Conservation (phyloP, 2,113 vertebrate species). For the Tricholaema leucomelas region DNA sequence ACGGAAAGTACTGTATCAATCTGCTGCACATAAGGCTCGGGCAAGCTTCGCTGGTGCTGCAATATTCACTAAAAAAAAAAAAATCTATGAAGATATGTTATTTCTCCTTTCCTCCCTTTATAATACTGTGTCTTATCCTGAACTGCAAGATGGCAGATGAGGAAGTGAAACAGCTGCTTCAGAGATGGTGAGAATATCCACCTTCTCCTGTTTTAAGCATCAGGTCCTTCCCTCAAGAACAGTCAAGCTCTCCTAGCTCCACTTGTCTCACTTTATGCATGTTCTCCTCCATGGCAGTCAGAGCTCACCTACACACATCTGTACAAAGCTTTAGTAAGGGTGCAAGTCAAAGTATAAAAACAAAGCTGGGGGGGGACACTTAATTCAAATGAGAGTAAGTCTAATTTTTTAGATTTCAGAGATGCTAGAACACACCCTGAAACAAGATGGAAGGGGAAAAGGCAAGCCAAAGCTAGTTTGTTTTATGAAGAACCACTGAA, state of each 20-base stretch:
- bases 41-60: background rate
- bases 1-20: too few relatives aligned
- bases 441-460: background rate
- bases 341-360: background rate
- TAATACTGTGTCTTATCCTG: background rate
- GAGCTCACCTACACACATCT: background rate
- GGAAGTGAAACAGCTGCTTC: background rate
- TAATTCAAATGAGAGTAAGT: background rate
- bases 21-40: background rate
- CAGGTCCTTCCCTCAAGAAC: background rate
- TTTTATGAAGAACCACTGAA: background rate
- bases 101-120: background rate
- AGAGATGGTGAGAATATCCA: background rate
- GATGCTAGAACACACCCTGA: background rate
- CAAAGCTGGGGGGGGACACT: background rate
- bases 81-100: background rate
- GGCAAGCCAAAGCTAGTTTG: background rate
- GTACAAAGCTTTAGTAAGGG: background rate
- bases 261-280: background rate
- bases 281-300: background rate
- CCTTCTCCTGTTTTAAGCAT: background rate
- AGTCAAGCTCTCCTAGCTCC: background rate
- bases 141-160: background rate
- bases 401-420: background rate
- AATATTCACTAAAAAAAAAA: rapidly evolving